Evolutionary conservation across 1,140 invertebrate species (phyloP), one percentile per base, ranked within the genome.

Genomic region (Halesus radiatus): DNA sequence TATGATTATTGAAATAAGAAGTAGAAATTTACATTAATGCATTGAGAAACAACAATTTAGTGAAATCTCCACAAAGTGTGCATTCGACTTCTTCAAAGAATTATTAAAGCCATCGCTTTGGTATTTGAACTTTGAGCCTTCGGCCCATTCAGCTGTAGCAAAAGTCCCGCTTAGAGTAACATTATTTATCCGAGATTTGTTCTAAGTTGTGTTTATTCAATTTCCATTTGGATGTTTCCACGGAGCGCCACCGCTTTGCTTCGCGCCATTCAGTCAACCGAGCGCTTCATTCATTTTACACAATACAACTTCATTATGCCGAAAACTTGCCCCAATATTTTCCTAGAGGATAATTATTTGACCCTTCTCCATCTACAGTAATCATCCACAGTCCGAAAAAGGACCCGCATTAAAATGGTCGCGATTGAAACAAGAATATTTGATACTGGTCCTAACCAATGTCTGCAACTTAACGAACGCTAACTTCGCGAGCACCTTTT

Each of bases 231-330:
- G 52, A 81, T 76, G 75, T 81, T 76, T 60, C 56, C 79, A 22
- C 52, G 56, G 1, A 76, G 68, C 50, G 52, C 15, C 13, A 32
- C 72, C 29, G 62, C 52, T 26, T 50, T 10, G 45, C 18, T n/a
- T 15, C 13, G 53, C 20, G 62, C 50, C 64, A 53, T 20, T 66
- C 64, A 22, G 18, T 20, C 16, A 29, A 32, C 13, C 0, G 53
- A 53, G 45, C 5, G 74, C 76, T 81, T 78, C 80, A 82, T 80
- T 82, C 80, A 82, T 82, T 82, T 77, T 54, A 45, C 64, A 82
- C 81, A 80, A 77, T 79, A 82, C 81, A 80, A 79, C 73, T 82
- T 79, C 78, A 82, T 82, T 80, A 82, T 80, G 70, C 58, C 64
- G 52, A 54, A 72, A 23, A 32, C 68, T 79, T 20, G 23, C 13